phyloP scores from a whole-genome alignment of 2,113 vertebrate species.

The Mormyrus iriodes region DNA sequence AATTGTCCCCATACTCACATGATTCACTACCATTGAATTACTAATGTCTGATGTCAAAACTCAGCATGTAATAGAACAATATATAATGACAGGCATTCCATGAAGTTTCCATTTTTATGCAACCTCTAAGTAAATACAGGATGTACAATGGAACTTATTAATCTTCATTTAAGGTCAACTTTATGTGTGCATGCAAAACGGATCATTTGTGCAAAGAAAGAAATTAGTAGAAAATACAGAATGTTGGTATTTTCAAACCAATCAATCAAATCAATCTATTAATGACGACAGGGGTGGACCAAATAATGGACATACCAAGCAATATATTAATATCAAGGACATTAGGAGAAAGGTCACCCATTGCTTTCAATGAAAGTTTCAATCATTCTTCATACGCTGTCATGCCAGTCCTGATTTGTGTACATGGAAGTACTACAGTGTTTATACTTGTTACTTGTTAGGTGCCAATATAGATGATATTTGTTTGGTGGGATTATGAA shows the following conservation, averaged over 20 bases:
- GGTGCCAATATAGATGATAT: neutral
- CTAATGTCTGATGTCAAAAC: neutral
- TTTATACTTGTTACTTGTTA: neutral
- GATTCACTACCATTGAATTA: neutral
- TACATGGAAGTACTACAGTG: neutral
- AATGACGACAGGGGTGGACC: neutral
- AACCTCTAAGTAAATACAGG: neutral
- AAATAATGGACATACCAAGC: neutral
- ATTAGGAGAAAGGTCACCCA: neutral
- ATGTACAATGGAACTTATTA: neutral
- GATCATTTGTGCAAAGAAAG: neutral
- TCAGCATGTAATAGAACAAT: neutral
- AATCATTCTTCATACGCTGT: neutral
- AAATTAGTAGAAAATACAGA: neutral
- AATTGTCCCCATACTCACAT: neutral
- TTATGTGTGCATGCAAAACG: neutral
- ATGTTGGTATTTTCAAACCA: neutral
- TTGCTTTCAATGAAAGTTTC: neutral
- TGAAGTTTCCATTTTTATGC: neutral
- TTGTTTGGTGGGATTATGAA: neutral
- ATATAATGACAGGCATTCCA: neutral
- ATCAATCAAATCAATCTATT: neutral
- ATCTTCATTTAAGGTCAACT: neutral
- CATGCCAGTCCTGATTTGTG: neutral
- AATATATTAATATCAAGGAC: neutral